phyloP scores from a whole-genome alignment of 2,797 vertebrate species.

The Paguma larvata region DNA sequence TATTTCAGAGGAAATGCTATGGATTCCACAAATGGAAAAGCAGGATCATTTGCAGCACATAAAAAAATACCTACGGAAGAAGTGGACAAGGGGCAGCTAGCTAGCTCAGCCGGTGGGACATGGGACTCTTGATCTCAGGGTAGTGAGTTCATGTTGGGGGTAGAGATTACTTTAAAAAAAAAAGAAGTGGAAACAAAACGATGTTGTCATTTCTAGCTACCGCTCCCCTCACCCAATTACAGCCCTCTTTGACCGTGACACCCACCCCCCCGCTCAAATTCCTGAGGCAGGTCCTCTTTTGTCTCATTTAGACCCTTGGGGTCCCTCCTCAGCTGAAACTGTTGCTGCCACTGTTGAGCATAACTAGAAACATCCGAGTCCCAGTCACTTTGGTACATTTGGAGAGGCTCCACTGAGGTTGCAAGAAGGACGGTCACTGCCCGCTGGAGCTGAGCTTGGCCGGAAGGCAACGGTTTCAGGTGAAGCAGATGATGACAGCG shows the following conservation, averaged over 20 bases:
- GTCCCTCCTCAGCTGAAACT: not conserved
- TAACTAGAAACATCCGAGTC: not conserved
- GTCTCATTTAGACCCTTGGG: not conserved
- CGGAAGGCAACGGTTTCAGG: not conserved
- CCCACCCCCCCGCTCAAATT: not conserved
- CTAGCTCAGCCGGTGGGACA: not conserved
- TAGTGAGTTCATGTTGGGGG: not conserved
- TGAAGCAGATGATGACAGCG: not conserved
- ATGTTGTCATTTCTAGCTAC: not conserved
- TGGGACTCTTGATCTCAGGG: not conserved
- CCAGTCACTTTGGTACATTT: not conserved
- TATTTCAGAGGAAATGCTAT: not conserved
- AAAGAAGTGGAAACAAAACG: not conserved
- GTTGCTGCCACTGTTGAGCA: not conserved
- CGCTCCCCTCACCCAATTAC: not conserved
- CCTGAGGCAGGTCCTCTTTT: not conserved
- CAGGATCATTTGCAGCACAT: not conserved
- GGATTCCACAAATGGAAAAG: not conserved
- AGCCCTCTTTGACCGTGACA: fast-evolving
- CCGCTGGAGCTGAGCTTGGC: not conserved
- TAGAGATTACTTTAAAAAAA: not conserved
- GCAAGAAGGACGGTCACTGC: not conserved
- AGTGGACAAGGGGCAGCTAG: not conserved
- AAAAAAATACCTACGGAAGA: not conserved
- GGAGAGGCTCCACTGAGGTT: not conserved